A percentile compares a stretch with the other conserved stretches of the same genome.
phyloP scores from a whole-genome alignment of 2,888 invertebrate genomes.

The Linnaemya vulpina region DNA sequence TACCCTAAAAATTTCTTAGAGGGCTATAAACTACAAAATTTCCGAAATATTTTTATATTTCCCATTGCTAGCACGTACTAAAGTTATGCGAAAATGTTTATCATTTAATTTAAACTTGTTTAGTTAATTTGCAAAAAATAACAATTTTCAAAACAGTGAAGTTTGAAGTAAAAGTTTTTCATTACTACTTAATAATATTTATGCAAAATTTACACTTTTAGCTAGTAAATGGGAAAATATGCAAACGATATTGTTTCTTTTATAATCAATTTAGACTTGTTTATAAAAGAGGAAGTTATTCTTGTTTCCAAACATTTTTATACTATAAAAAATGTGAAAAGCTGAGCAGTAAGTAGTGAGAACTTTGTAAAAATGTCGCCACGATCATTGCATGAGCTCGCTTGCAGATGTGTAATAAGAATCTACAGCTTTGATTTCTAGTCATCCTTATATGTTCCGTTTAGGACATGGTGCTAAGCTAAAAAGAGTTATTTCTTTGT shows the following conservation, averaged over 20 bases:
- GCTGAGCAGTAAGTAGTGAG: too few relatives aligned
- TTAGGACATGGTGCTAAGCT: too few relatives aligned
- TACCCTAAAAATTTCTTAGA: constrained; percentile 42
- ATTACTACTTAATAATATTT: constrained; percentile 22
- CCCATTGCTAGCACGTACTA: constrained; percentile 43
- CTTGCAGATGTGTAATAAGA: too few relatives aligned
- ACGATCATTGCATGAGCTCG: too few relatives aligned
- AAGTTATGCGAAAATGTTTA: constrained; percentile 62
- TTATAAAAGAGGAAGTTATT: neutral
- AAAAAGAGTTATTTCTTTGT: too few relatives aligned
- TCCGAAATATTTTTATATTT: constrained; percentile 14
- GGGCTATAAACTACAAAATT: constrained; percentile 58
- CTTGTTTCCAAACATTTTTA: too few relatives aligned
- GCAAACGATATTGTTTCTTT: constrained; percentile 12
- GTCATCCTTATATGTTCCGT: too few relatives aligned
- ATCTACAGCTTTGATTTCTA: too few relatives aligned
- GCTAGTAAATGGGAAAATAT: neutral
- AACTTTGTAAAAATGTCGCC: too few relatives aligned
- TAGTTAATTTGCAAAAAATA: constrained; percentile 48
- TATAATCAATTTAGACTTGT: neutral
- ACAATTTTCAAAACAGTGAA: constrained; percentile 29
- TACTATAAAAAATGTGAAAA: too few relatives aligned
- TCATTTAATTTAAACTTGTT: constrained; percentile 67
- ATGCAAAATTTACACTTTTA: constrained; percentile 8
- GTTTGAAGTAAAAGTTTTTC: constrained; percentile 27